Percentiles rank a stretch among this genome's conserved stretches.
Evolutionary conservation across 2,797 vertebrate genomes (phyloP).

Genomic region (Acanthiza pusilla): DNA sequence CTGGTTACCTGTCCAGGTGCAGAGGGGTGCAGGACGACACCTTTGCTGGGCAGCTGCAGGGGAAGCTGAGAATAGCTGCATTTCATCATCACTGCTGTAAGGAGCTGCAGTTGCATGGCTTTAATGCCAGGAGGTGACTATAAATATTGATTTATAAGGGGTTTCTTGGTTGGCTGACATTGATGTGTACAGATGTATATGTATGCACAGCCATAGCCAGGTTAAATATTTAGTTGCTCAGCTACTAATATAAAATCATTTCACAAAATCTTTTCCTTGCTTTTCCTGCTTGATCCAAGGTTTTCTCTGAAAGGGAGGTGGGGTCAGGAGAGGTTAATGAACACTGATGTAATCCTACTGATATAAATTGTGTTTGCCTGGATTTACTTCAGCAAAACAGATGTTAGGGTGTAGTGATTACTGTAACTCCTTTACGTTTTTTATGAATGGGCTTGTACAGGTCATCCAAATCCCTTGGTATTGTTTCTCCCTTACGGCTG

Average conservation of each 20-base stretch:
- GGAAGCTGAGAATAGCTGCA: neutral
- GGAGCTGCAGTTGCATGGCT: neutral
- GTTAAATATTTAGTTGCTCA: neutral
- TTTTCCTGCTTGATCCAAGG: neutral
- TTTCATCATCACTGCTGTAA: neutral
- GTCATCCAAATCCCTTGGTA: neutral
- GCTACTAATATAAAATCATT: neutral
- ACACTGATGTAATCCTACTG: neutral
- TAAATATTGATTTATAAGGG: neutral
- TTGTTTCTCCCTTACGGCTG: neutral
- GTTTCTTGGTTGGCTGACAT: neutral
- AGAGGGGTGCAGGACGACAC: neutral
- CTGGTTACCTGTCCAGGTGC: slow-evolving; percentile 31
- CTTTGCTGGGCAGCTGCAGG: neutral
- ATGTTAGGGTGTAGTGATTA: neutral
- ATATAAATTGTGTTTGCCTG: neutral
- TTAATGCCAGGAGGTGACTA: neutral
- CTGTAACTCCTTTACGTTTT: neutral
- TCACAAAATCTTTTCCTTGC: neutral
- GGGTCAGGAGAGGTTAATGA: neutral
- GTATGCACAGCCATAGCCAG: neutral
- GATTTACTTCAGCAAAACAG: neutral
- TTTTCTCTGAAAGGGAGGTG: neutral
- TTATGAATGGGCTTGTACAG: neutral
- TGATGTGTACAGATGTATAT: neutral